Evolutionary conservation across 2,113 vertebrate genomes (phyloP).

Genomic region (Tupaia tana): DNA sequence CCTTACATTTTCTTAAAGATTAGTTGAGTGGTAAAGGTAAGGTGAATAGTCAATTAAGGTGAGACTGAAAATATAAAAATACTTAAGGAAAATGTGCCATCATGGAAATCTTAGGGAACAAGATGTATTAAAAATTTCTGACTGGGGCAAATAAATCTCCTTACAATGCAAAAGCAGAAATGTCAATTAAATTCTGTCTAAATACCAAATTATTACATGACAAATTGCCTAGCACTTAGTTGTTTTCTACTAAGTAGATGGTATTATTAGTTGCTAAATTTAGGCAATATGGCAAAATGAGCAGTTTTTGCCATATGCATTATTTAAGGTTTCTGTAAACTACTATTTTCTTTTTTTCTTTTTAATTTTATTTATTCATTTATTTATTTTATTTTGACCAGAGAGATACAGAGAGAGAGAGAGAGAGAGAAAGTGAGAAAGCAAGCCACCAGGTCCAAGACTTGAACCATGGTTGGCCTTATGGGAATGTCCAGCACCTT

Average conservation of each 20-base stretch:
- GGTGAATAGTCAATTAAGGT: not conserved
- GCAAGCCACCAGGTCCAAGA: too few relatives aligned
- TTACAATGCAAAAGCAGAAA: conserved; percentile 5
- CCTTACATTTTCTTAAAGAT: conserved; percentile 5
- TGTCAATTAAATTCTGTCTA: conserved; percentile 37
- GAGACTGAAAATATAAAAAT: conserved; percentile 6
- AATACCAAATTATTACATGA: not conserved
- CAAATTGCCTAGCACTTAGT: not conserved
- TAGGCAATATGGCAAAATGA: conserved; percentile 6
- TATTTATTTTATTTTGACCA: too few relatives aligned
- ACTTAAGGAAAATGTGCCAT: not conserved
- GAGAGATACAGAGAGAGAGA: too few relatives aligned
- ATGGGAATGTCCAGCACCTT: too few relatives aligned
- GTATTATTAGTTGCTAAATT: conserved; percentile 32
- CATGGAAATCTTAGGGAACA: not conserved
- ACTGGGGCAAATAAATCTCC: not conserved
- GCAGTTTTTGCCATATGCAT: not conserved
- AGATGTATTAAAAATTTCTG: not conserved
- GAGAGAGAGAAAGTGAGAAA: too few relatives aligned
- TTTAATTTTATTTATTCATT: too few relatives aligned
- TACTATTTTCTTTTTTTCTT: not conserved
- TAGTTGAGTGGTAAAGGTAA: not conserved
- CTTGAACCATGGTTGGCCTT: too few relatives aligned
- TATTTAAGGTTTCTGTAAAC: not conserved
- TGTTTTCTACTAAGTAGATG: conserved; percentile 13